A percentile compares a stretch with the other conserved stretches of the same genome.
Evolutionary conservation across 2,888 invertebrate genomes (phyloP).

Genomic region (Graphium colonna): DNA sequence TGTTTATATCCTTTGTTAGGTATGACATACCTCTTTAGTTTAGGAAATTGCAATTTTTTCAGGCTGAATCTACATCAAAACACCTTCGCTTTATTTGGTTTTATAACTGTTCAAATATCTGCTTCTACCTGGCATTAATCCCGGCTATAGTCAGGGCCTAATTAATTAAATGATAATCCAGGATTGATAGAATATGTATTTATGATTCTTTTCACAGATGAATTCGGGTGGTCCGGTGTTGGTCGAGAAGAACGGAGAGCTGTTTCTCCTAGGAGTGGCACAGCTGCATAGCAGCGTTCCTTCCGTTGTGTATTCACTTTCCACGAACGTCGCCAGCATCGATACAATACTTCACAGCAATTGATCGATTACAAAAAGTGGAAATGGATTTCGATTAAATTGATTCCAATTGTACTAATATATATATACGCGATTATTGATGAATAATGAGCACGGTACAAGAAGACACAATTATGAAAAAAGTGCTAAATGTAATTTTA

Average conservation of each 20-base stretch:
- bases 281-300: slow-evolving; percentile 30
- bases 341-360: slow-evolving; percentile 25
- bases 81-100: background rate
- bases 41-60: background rate
- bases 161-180: no score
- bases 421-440: no score
- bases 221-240: slow-evolving; percentile 37
- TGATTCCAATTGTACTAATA: no score
- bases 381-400: no score
- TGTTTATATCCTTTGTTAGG: no score
- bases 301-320: slow-evolving; percentile 31
- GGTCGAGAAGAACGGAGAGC: slow-evolving; percentile 21
- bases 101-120: background rate
- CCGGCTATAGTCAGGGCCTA: no score
- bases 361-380: no score
- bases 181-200: background rate
- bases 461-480: no score
- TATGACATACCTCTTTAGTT: no score
- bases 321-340: slow-evolving; percentile 28
- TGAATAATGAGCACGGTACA: no score
- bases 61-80: background rate
- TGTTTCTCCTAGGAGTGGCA: slow-evolving; percentile 36
- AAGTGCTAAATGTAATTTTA: no score
- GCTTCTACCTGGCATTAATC: background rate
- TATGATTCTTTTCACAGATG: slow-evolving; percentile 27